A percentile compares a stretch with the other conserved stretches of the same genome.
Conservation (phyloP, 2,888 invertebrate species). For the Agrotis ipsilon region DNA sequence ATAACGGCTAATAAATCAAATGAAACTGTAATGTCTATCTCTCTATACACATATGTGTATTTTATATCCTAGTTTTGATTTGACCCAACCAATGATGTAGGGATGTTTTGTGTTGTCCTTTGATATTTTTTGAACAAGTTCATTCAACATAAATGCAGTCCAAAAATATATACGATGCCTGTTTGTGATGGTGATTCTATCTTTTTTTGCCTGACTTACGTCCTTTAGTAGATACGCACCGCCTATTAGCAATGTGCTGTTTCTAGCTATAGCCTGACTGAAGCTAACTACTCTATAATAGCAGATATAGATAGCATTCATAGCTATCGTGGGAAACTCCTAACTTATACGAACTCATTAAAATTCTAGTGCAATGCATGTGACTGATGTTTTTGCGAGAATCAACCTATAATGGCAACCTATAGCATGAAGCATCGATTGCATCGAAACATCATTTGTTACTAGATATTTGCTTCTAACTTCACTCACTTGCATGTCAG, state of each 20-base stretch:
- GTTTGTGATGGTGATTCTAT: too few species aligned
- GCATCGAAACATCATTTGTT: not conserved
- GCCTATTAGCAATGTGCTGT: not conserved
- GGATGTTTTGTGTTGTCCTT: too few species aligned
- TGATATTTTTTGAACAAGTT: too few species aligned
- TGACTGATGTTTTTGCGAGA: slow-evolving; percentile 33
- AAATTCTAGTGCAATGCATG: slow-evolving; percentile 38
- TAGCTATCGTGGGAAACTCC: slow-evolving; percentile 50
- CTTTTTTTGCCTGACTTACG: too few species aligned
- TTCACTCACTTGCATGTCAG: too few species aligned
- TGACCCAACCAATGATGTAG: too few species aligned
- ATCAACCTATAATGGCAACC: not conserved
- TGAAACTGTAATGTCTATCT: too few species aligned
- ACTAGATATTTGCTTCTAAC: not conserved
- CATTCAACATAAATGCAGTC: too few species aligned
- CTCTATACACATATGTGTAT: too few species aligned
- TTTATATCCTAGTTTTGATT: too few species aligned
- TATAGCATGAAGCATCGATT: slow-evolving; percentile 1
- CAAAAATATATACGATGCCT: too few species aligned
- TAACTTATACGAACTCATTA: slow-evolving; percentile 35
- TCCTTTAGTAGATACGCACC: not conserved
- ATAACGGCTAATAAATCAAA: too few species aligned
- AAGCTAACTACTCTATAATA: slow-evolving; percentile 34
- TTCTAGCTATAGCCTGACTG: slow-evolving; percentile 1
- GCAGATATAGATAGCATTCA: slow-evolving; percentile 67